A percentile compares a stretch with the other conserved stretches of the same genome.
Evolutionary conservation across 2,888 invertebrate species (phyloP).

Genomic region (Branchellion lobata): DNA sequence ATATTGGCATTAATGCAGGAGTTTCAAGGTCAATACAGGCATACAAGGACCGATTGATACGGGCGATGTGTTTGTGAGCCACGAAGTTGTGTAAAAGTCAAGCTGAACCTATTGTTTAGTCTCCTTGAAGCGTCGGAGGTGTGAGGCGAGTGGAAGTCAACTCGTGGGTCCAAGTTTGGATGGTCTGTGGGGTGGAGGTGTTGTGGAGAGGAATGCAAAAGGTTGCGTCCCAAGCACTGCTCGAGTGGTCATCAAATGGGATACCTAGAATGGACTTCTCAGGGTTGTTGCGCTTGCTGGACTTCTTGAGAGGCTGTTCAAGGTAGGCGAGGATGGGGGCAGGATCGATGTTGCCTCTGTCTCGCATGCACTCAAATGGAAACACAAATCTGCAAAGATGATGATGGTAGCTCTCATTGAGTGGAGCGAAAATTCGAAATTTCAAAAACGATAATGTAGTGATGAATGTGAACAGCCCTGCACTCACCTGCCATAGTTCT

Average conservation of each 20-base stretch:
- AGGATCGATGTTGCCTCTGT: slow-evolving; percentile 92
- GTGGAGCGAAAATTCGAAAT: too few relatives aligned
- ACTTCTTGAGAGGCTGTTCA: slow-evolving; percentile 56
- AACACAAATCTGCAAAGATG: slow-evolving; percentile 19
- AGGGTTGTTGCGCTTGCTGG: slow-evolving; percentile 45
- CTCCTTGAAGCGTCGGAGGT: neutral
- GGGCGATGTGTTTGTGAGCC: too few relatives aligned
- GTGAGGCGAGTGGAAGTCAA: neutral
- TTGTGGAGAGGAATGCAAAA: too few relatives aligned
- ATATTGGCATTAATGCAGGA: too few relatives aligned
- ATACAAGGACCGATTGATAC: too few relatives aligned
- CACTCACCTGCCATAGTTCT: slow-evolving; percentile 85
- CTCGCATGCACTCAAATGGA: slow-evolving; percentile 93
- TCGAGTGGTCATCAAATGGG: too few relatives aligned
- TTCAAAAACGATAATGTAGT: too few relatives aligned
- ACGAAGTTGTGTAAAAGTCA: too few relatives aligned
- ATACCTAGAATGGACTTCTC: slow-evolving; percentile 15
- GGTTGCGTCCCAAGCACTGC: too few relatives aligned
- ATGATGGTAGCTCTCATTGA: too few relatives aligned
- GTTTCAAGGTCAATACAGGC: too few relatives aligned
- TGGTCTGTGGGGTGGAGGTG: slow-evolving; percentile 7
- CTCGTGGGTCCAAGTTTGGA: slow-evolving; percentile 20
- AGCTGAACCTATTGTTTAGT: neutral
- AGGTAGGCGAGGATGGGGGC: slow-evolving; percentile 87
- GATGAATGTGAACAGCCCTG: neutral